These are phyloP conservation scores for Actinemys pallida DNA, from an alignment of 2,113 vertebrate species.

Conservation along the genomic window DNA sequence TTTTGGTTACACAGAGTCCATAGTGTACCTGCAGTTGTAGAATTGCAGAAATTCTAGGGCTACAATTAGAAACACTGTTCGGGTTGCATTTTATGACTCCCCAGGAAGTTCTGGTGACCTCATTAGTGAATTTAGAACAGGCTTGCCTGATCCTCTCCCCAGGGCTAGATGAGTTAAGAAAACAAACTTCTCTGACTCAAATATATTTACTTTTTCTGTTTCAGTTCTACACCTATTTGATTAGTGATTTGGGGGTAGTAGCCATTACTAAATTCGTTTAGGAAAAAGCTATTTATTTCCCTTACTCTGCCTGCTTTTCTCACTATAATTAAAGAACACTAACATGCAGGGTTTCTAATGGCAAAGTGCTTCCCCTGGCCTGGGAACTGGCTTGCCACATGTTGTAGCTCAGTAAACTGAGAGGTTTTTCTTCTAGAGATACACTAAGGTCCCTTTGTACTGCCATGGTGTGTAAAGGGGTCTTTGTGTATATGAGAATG, in stretches of 20 bases:
- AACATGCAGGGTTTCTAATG: not conserved
- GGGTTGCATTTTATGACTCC: not conserved
- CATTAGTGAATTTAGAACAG: fast-evolving
- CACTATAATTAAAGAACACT: constrained; percentile 37
- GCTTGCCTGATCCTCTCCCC: not conserved
- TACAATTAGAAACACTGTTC: fast-evolving
- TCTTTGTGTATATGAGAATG: fast-evolving
- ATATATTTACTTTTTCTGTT: constrained; percentile 65
- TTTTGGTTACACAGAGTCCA: not conserved
- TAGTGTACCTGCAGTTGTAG: fast-evolving
- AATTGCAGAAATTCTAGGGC: fast-evolving
- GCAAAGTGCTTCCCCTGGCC: constrained; percentile 49
- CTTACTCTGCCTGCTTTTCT: constrained; percentile 15
- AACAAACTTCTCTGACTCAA: not conserved
- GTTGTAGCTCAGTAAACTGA: constrained; percentile 50
- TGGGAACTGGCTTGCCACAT: constrained; percentile 55
- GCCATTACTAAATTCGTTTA: not conserved
- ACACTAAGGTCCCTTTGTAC: not conserved
- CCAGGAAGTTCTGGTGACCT: fast-evolving
- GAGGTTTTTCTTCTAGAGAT: constrained; percentile 45
- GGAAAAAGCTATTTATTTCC: constrained; percentile 51
- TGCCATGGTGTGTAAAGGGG: not conserved
- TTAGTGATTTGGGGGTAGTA: constrained; percentile 27
- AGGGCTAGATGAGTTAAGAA: fast-evolving
- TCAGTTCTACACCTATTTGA: constrained; percentile 47